phyloP scores from a whole-genome alignment of 2,797 vertebrate genomes.

The Manis pentadactyla region DNA sequence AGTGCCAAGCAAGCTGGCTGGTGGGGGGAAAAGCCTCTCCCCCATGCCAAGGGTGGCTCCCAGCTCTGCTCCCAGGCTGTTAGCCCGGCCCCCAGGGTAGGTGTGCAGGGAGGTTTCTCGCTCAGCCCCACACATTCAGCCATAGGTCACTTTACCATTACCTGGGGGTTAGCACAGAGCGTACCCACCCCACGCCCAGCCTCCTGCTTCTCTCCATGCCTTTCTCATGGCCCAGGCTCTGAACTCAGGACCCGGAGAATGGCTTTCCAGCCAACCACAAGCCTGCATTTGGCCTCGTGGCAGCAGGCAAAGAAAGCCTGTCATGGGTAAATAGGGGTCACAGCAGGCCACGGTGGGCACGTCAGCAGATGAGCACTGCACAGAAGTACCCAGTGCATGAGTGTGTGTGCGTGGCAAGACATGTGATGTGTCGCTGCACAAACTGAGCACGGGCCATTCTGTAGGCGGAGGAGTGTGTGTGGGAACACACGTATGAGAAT shows the following conservation, averaged over 20 bases:
- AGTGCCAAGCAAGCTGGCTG: neutral
- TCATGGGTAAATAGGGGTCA: neutral
- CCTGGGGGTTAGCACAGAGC: neutral
- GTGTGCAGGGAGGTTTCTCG: neutral
- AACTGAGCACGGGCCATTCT: accelerated
- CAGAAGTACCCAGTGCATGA: neutral
- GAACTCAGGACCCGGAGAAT: neutral
- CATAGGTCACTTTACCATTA: neutral
- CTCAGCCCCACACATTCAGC: neutral
- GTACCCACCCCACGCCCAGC: neutral
- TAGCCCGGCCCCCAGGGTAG: neutral
- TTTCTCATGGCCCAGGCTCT: neutral
- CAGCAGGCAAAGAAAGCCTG: neutral
- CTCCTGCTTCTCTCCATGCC: neutral
- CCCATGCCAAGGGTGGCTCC: neutral
- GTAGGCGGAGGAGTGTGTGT: accelerated
- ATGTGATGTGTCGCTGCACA: accelerated
- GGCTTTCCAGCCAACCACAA: neutral
- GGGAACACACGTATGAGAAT: accelerated
- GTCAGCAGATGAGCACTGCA: neutral
- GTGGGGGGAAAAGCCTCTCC: accelerated
- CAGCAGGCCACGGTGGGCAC: accelerated
- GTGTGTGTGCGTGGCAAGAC: accelerated
- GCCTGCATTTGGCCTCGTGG: accelerated
- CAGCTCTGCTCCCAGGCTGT: neutral